Conservation (phyloP, 2,888 invertebrate species). For the Sinotaia quadrata region DNA sequence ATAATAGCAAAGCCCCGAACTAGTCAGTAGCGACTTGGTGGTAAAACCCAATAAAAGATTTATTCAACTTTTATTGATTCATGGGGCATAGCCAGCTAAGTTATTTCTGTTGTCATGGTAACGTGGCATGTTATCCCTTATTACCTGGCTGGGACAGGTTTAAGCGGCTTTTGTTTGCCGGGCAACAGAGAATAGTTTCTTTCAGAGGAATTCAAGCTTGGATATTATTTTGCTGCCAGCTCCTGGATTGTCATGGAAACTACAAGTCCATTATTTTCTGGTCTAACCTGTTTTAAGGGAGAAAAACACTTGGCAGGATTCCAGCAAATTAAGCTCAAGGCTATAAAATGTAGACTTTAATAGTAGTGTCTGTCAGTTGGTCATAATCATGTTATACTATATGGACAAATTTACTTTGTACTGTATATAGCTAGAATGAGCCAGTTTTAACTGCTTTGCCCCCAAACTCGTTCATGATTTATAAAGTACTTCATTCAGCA, state of each 20-base stretch:
- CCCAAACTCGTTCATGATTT: conserved; percentile 25
- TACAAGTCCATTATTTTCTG: conserved; percentile 30
- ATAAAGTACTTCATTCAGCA: conserved; percentile 11
- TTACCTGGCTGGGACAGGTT: conserved; percentile 32
- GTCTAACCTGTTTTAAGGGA: conserved; percentile 25
- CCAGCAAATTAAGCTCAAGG: not conserved
- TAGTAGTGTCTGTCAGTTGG: too few species aligned
- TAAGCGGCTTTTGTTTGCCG: conserved; percentile 35
- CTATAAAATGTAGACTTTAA: too few species aligned
- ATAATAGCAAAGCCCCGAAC: too few species aligned
- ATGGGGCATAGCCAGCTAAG: conserved; percentile 30
- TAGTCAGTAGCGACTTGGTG: conserved; percentile 27
- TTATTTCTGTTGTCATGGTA: conserved; percentile 38
- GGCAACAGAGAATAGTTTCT: conserved; percentile 31
- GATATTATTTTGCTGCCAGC: too few species aligned
- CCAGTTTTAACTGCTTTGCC: conserved; percentile 22
- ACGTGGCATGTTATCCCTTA: conserved; percentile 28
- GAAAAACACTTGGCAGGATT: conserved; percentile 1
- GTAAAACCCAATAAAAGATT: conserved; percentile 52
- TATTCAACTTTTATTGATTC: conserved; percentile 58
- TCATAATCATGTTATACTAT: too few species aligned
- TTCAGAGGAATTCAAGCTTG: conserved; percentile 37
- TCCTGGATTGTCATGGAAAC: conserved; percentile 45
- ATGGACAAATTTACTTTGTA: too few species aligned
- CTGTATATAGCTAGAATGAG: too few species aligned